A percentile compares a stretch with the other conserved stretches of the same genome.
These are phyloP conservation scores for Thumatha senex DNA, from an alignment of 2,888 invertebrate species.

Conservation along the genomic window DNA sequence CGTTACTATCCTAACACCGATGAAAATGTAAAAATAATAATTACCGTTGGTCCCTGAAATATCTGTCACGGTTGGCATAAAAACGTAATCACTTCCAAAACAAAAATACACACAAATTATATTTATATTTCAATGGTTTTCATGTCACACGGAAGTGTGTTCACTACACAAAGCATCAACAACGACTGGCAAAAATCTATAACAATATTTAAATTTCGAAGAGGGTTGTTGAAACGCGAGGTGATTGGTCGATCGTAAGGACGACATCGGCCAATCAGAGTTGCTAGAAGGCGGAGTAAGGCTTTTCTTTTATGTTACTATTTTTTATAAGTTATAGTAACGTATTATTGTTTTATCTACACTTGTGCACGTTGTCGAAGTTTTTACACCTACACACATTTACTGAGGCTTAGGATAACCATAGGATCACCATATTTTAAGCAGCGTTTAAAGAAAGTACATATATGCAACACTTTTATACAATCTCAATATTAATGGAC, in stretches of 20 bases:
- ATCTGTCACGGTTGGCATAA: slow-evolving; percentile 73
- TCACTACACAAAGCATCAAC: slow-evolving; percentile 26
- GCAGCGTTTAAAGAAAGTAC: no score
- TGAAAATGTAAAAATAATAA: slow-evolving; percentile 3
- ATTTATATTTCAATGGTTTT: slow-evolving; percentile 2
- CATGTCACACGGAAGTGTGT: slow-evolving; percentile 19
- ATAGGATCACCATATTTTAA: no score
- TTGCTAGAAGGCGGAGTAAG: slow-evolving; percentile 29
- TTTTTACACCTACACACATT: background rate
- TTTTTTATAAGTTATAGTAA: background rate
- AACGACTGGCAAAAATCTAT: slow-evolving; percentile 55
- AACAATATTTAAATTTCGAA: slow-evolving; percentile 58
- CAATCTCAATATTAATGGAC: no score
- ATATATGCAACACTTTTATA: no score
- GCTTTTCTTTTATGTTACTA: slow-evolving; percentile 4
- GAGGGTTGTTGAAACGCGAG: slow-evolving; percentile 44
- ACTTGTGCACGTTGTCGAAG: no score
- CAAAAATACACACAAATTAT: slow-evolving; percentile 6
- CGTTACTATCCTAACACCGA: no score
- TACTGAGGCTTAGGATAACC: background rate
- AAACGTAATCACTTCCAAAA: slow-evolving; percentile 36
- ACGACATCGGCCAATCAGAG: slow-evolving; percentile 49
- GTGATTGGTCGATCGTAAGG: slow-evolving; percentile 51
- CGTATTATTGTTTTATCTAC: slow-evolving; percentile 6
- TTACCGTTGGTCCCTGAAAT: slow-evolving; percentile 45